phyloP scores from a whole-genome alignment of 2,797 vertebrate genomes.

The Cuculus canorus region DNA sequence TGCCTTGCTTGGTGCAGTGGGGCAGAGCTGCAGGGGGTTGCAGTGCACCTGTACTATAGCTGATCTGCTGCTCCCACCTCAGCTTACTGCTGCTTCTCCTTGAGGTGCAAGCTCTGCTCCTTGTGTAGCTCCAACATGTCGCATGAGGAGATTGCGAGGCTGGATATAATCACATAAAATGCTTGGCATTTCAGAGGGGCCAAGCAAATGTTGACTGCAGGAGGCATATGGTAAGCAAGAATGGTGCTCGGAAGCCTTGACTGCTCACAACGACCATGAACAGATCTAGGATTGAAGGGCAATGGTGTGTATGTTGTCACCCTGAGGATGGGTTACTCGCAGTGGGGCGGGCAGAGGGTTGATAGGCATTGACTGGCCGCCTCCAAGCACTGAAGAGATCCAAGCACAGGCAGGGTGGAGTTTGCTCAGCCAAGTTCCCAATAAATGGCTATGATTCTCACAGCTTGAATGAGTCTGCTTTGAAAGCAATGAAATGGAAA shows the following conservation, averaged over 20 bases:
- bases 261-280: neutral
- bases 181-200: neutral
- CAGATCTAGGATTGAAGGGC: neutral
- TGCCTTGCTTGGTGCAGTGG: neutral
- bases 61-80: neutral
- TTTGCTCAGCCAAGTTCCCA: neutral
- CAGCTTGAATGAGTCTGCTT: neutral
- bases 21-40: neutral
- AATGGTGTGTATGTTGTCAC: neutral
- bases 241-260: neutral
- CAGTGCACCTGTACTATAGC: fast-evolving
- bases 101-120: neutral
- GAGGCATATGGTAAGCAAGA: neutral
- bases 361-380: neutral
- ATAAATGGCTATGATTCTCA: neutral
- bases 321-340: neutral
- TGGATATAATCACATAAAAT: neutral
- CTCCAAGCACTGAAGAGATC: neutral
- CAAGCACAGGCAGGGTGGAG: neutral
- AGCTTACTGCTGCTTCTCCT: neutral
- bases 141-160: neutral
- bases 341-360: neutral
- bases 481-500: neutral
- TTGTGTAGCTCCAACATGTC: neutral
- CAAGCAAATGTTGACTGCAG: neutral